These are phyloP conservation scores for Anastatus disparis DNA, from an alignment of 1,140 invertebrate species.

Conservation along the genomic window DNA sequence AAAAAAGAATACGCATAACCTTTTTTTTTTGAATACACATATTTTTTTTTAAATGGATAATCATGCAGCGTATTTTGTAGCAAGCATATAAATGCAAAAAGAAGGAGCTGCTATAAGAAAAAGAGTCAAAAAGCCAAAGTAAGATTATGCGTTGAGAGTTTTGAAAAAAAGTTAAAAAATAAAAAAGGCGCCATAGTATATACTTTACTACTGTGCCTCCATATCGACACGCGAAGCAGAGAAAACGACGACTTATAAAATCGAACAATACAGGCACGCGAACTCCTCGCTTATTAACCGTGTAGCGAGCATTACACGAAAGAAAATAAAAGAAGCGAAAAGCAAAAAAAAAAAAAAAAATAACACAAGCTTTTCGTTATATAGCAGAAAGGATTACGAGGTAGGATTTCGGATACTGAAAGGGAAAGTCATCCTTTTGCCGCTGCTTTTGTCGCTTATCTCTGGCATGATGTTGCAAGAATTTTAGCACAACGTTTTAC, in stretches of 20 bases:
- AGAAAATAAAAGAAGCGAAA: too few relatives aligned
- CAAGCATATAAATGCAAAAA: not conserved
- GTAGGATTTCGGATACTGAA: constrained; percentile 6
- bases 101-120: not conserved
- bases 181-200: too few relatives aligned
- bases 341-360: too few relatives aligned
- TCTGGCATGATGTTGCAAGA: constrained; percentile 24
- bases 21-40: too few relatives aligned
- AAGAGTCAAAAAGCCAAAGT: not conserved
- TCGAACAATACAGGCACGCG: constrained; percentile 47
- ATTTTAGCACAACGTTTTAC: not conserved
- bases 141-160: too few relatives aligned
- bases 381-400: constrained; percentile 44
- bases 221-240: constrained; percentile 45
- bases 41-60: not conserved
- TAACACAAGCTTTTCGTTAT: constrained; percentile 49
- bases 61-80: not conserved
- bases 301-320: constrained; percentile 47
- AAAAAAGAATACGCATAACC: too few relatives aligned
- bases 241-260: too few relatives aligned
- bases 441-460: constrained; percentile 25
- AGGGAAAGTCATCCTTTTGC: constrained; percentile 27
- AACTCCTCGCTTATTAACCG: constrained; percentile 42
- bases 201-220: too few relatives aligned
- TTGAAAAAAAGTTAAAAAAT: too few relatives aligned